Evolutionary conservation across 2,113 vertebrate genomes (phyloP).

Genomic region (Cichladusa arquata): DNA sequence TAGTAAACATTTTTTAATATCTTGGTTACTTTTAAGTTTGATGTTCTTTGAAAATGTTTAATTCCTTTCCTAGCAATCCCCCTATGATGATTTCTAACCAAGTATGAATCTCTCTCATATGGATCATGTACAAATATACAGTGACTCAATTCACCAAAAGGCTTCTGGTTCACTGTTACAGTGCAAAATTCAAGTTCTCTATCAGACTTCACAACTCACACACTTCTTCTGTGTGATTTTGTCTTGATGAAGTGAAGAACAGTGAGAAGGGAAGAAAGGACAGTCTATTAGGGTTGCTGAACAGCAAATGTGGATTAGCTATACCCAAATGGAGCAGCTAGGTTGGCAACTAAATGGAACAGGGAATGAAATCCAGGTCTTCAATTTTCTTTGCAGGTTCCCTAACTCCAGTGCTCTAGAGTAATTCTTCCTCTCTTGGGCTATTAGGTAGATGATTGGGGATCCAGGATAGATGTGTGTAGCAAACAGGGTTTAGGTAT

Average conservation of each 20-base stretch:
- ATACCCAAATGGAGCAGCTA: neutral
- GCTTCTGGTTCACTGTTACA: neutral
- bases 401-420: neutral
- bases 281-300: neutral
- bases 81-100: neutral
- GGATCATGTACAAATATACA: neutral
- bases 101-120: neutral
- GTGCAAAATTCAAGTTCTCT: neutral
- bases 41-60: neutral
- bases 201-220: neutral
- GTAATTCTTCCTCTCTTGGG: neutral
- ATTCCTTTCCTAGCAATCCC: neutral
- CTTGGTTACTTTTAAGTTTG: neutral
- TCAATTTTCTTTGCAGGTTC: neutral
- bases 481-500: too few species aligned
- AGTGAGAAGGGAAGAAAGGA: neutral
- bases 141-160: neutral
- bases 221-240: neutral
- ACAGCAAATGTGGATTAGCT: neutral
- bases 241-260: neutral
- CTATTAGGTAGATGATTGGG: neutral
- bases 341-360: neutral
- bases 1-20: neutral
- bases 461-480: neutral
- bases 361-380: neutral